phyloP scores from a whole-genome alignment of 1,140 invertebrate species.

The Schlechtendalia chinensis region DNA sequence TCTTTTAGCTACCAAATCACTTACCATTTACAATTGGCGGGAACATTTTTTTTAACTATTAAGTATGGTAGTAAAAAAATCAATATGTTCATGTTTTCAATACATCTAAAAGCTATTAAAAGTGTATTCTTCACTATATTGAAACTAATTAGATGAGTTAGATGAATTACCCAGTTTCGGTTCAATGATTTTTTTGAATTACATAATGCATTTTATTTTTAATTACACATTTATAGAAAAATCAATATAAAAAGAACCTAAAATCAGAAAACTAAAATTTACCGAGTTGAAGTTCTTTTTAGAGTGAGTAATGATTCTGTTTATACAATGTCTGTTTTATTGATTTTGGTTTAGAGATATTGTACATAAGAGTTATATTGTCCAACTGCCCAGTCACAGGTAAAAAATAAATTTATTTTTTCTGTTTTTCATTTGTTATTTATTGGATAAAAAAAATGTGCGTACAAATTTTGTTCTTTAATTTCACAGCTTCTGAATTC shows the following conservation, averaged over 20 bases:
- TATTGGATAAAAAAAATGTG: neutral
- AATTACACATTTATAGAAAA: slow-evolving; percentile 3
- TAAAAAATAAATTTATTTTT: neutral
- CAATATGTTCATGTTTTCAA: too few species aligned
- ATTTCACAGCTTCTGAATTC: slow-evolving; percentile 17
- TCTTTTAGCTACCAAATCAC: too few species aligned
- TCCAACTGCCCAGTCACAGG: slow-evolving; percentile 11
- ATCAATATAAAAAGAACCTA: neutral
- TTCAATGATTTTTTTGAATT: too few species aligned
- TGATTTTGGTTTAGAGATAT: slow-evolving; percentile 10
- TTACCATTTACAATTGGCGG: too few species aligned
- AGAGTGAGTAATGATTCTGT: neutral
- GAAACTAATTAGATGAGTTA: too few species aligned
- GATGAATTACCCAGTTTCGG: too few species aligned
- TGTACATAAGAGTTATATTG: slow-evolving; percentile 9
- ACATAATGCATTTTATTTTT: too few species aligned
- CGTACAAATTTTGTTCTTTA: neutral
- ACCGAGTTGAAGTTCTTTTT: slow-evolving; percentile 31
- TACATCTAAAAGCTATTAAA: too few species aligned
- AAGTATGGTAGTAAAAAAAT: too few species aligned
- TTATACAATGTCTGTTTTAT: slow-evolving; percentile 41
- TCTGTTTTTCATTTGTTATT: neutral
- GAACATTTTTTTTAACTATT: too few species aligned
- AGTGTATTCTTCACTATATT: too few species aligned
- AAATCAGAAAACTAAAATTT: slow-evolving; percentile 20